Percentiles rank a stretch among this genome's conserved stretches.
Conservation (phyloP, 2,113 vertebrate species). For the Muntiacus muntjak region DNA sequence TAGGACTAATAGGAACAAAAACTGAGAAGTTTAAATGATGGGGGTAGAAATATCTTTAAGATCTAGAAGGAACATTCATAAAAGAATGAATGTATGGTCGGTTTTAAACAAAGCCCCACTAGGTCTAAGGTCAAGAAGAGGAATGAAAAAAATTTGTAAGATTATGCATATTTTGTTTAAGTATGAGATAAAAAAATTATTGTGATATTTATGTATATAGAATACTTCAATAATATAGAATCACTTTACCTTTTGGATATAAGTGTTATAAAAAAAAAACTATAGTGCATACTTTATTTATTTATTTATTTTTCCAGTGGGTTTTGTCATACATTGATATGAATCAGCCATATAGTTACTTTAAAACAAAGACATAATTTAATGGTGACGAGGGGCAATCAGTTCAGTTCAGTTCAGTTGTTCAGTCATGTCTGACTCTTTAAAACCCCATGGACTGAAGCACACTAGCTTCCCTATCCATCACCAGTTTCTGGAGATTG, state of each 20-base stretch:
- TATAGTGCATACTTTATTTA: neutral
- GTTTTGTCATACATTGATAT: too few relatives aligned
- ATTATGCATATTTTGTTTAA: neutral
- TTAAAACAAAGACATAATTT: neutral
- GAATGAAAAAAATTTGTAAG: neutral
- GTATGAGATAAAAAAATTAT: neutral
- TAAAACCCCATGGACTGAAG: neutral
- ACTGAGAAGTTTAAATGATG: neutral
- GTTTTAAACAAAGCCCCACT: neutral
- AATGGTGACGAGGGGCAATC: neutral
- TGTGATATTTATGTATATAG: neutral
- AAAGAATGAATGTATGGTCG: neutral
- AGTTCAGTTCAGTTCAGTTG: neutral
- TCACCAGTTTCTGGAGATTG: neutral
- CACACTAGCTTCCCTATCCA: neutral
- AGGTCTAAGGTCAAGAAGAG: neutral
- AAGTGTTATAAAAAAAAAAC: neutral
- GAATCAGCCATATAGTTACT: too few relatives aligned
- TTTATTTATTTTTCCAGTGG: too few relatives aligned
- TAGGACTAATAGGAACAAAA: neutral
- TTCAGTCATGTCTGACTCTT: neutral
- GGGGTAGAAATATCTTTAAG: neutral
- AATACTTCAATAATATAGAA: neutral
- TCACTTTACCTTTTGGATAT: neutral
- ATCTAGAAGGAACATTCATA: neutral